A percentile compares a stretch with the other conserved stretches of the same genome.
phyloP scores from a whole-genome alignment of 2,797 vertebrate species.

The Anableps anableps region DNA sequence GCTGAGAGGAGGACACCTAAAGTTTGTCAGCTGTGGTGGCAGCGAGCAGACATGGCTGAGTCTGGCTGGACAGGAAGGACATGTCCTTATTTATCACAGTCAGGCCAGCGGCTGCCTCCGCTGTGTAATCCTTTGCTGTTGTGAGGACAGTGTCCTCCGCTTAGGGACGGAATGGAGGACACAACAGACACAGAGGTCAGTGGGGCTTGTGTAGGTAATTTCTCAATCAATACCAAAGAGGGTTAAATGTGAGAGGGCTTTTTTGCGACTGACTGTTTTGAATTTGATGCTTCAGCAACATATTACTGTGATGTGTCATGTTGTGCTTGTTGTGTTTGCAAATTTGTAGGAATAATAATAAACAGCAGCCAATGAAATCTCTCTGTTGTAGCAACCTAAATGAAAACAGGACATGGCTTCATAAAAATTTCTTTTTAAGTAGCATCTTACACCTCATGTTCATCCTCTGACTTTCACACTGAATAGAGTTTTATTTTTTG shows the following conservation, averaged over 20 bases:
- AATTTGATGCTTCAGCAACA: constrained; percentile 10
- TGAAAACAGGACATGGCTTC: background rate
- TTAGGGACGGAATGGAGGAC: constrained; percentile 28
- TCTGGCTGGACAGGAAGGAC: constrained; percentile 47
- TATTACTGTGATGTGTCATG: background rate
- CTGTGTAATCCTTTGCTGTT: constrained; percentile 38
- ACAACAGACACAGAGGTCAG: constrained; percentile 21
- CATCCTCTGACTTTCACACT: background rate
- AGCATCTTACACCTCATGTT: background rate
- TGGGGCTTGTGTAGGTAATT: constrained; percentile 6
- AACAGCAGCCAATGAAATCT: background rate
- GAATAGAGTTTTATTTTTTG: background rate
- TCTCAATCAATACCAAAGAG: constrained; percentile 2
- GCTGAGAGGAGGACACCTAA: constrained; percentile 32
- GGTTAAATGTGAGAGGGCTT: background rate
- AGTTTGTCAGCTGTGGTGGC: constrained; percentile 31
- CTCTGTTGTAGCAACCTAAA: background rate
- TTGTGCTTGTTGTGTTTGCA: background rate
- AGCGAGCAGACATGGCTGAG: constrained; percentile 33
- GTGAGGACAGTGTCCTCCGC: constrained; percentile 38
- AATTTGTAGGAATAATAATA: background rate
- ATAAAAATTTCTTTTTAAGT: background rate
- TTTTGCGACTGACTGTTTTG: background rate
- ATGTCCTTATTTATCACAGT: constrained; percentile 56
- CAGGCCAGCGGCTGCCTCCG: constrained; percentile 15